These are phyloP conservation scores for Varroa destructor DNA, from an alignment of 1,140 invertebrate species.

Conservation along the genomic window DNA sequence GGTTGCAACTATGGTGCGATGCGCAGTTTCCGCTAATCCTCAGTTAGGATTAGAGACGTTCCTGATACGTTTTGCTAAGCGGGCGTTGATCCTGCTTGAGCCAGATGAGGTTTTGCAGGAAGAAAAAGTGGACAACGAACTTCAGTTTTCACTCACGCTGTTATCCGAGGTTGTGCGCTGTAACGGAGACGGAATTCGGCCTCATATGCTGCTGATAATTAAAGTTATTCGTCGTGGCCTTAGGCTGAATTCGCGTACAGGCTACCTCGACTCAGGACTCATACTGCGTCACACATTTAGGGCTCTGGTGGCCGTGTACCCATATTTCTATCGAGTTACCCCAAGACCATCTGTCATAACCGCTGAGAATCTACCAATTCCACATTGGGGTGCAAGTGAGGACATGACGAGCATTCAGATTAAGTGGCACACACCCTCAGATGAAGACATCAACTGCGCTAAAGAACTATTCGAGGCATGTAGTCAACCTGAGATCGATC, in stretches of 20 bases:
- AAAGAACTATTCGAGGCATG: slow-evolving; percentile 50
- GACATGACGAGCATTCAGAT: slow-evolving; percentile 53
- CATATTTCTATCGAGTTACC: slow-evolving; percentile 52
- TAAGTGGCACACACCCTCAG: slow-evolving; percentile 60
- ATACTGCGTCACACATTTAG: slow-evolving; percentile 46
- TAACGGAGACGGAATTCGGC: slow-evolving; percentile 49
- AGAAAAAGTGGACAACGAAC: slow-evolving; percentile 61
- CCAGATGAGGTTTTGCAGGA: slow-evolving; percentile 51
- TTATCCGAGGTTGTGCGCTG: slow-evolving; percentile 53
- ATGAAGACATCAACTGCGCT: slow-evolving; percentile 53
- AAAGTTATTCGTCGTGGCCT: slow-evolving; percentile 51
- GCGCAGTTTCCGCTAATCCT: slow-evolving; percentile 43
- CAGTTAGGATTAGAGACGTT: slow-evolving; percentile 55
- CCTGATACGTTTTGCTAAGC: slow-evolving; percentile 55
- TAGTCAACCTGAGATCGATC: slow-evolving; percentile 46
- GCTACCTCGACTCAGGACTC: slow-evolving; percentile 46
- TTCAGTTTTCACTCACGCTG: slow-evolving; percentile 62
- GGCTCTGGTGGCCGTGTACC: slow-evolving; percentile 49
- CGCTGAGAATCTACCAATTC: slow-evolving; percentile 31
- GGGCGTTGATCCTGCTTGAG: slow-evolving; percentile 46
- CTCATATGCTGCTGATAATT: slow-evolving; percentile 49
- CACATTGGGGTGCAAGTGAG: slow-evolving; percentile 63
- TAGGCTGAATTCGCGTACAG: slow-evolving; percentile 50
- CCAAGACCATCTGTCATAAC: slow-evolving; percentile 51
- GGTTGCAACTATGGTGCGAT: slow-evolving; percentile 8